A percentile compares a stretch with the other conserved stretches of the same genome.
Conservation (phyloP, 2,888 invertebrate species). For the Anoncus sp. region DNA sequence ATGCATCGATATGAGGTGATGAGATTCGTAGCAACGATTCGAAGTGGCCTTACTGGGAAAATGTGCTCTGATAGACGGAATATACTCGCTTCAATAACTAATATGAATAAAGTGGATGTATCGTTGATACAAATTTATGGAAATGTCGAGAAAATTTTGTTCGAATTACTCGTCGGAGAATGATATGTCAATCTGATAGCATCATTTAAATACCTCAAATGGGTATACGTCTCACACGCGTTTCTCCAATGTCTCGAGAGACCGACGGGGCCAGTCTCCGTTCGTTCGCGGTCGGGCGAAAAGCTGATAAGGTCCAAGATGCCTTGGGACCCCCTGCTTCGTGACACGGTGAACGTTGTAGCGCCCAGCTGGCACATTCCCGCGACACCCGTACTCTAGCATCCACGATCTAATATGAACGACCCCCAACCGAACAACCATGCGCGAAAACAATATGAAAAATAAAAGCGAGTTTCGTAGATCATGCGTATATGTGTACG, state of each 20-base stretch:
- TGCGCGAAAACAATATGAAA: too few species aligned
- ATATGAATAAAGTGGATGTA: too few species aligned
- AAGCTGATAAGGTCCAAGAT: conserved; percentile 57
- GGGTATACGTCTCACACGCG: not conserved
- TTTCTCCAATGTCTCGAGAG: conserved; percentile 4
- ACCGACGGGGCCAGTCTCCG: not conserved
- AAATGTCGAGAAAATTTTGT: not conserved
- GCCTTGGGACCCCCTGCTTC: conserved; percentile 59
- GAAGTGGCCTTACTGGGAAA: too few species aligned
- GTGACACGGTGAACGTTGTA: conserved; percentile 63
- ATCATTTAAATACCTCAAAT: not conserved
- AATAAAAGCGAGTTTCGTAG: too few species aligned
- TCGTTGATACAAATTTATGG: too few species aligned
- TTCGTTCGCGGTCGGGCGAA: not conserved
- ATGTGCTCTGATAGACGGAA: too few species aligned
- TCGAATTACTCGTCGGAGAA: not conserved
- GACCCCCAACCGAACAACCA: conserved; percentile 42
- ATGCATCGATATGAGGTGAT: too few species aligned
- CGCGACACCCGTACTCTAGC: conserved; percentile 60
- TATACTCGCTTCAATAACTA: too few species aligned
- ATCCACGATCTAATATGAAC: conserved; percentile 27
- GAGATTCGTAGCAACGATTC: too few species aligned
- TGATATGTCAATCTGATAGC: not conserved
- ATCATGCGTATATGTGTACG: too few species aligned
- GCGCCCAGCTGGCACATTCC: conserved; percentile 59